Evolutionary conservation across 2,888 invertebrate species (phyloP).

Genomic region (Erynnis tages): DNA sequence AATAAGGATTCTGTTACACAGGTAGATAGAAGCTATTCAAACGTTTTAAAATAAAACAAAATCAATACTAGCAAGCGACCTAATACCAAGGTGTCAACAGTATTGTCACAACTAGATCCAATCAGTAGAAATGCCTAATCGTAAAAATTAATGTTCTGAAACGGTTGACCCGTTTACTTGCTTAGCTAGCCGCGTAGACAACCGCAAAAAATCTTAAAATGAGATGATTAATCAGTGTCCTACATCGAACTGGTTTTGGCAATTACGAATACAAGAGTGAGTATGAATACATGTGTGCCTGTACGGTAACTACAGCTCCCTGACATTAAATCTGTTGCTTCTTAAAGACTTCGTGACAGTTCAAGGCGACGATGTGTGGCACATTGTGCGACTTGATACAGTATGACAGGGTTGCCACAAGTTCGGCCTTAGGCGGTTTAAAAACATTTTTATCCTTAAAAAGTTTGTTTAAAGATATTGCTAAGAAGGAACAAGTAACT

Average conservation of each 20-base stretch:
- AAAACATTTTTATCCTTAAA: too few species aligned
- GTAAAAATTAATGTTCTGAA: constrained; percentile 44
- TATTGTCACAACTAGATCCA: constrained; percentile 30
- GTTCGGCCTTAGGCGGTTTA: too few species aligned
- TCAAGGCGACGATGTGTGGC: constrained; percentile 51
- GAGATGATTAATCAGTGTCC: constrained; percentile 52
- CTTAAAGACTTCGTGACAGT: constrained; percentile 59
- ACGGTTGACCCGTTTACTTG: constrained; percentile 50
- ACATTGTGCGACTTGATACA: too few species aligned
- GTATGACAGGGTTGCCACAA: constrained; percentile 21
- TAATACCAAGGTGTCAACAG: background rate
- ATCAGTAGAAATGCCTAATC: constrained; percentile 40
- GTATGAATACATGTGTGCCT: constrained; percentile 10
- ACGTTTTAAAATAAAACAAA: too few species aligned
- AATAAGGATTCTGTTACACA: too few species aligned
- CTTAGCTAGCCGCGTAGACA: constrained; percentile 42
- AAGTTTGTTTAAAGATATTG: too few species aligned
- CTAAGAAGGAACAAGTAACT: too few species aligned
- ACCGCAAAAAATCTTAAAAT: constrained; percentile 47
- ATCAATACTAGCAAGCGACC: too few species aligned
- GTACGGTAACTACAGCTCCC: constrained; percentile 39
- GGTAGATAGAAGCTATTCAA: too few species aligned
- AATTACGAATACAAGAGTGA: constrained; percentile 42
- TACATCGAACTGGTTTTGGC: constrained; percentile 62
- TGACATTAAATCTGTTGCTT: constrained; percentile 64